Base-by-base conservation (phyloP, 2,113 vertebrate genomes). In the Sitta europaea region DNA sequence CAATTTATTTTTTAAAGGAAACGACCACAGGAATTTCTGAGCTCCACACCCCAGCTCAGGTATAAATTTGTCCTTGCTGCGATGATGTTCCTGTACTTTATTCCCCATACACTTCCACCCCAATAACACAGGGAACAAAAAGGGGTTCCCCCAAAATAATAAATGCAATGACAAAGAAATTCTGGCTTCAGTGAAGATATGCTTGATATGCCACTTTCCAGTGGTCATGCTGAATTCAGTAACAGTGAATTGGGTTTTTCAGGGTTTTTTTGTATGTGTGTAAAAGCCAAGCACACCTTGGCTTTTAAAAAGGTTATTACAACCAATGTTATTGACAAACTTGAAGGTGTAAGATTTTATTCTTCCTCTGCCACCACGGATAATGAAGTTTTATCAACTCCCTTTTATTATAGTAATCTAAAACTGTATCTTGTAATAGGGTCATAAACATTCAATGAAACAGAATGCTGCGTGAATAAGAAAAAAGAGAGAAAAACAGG, bases 401-500 rank as follows among this genome's bases (percentile, higher is more conserved):
- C 90, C 84, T 98, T 98, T 98, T 98, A 98, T 98, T 97, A 96
- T 20, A 90, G 96, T 95, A 85, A 94, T 97, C 93, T 97, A 97
- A 97, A 97, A 97, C 97, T 97, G 97, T 96, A 97, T 93, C 93
- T 78, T 96, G 83, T 97, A 98, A 98, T 98, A 94, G 95, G 96
- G 94, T 97, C 96, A 92, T 98, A 98, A 98, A 98, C 95, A 95
- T 97, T 97, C 98, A 98, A 98, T 97, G 97, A 97, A 98, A 98
- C 79, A 92, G 90, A 92, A 65, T 76, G 88, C 93, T 92, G 71
- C 80, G 77, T 73, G 96, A 97, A 97, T 97, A 62, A 96, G 95
- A 90, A 96, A 97, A 96, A 38, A 42, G 14, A 27, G 20, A 80
- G 47, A 28, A 42, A 96, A 88, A 73, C 82, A 88, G 50, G 51